Percentiles rank a stretch among this genome's conserved stretches.
These are phyloP conservation scores for Chrysina gloriosa DNA, from an alignment of 2,888 invertebrate genomes.

Conservation along the genomic window DNA sequence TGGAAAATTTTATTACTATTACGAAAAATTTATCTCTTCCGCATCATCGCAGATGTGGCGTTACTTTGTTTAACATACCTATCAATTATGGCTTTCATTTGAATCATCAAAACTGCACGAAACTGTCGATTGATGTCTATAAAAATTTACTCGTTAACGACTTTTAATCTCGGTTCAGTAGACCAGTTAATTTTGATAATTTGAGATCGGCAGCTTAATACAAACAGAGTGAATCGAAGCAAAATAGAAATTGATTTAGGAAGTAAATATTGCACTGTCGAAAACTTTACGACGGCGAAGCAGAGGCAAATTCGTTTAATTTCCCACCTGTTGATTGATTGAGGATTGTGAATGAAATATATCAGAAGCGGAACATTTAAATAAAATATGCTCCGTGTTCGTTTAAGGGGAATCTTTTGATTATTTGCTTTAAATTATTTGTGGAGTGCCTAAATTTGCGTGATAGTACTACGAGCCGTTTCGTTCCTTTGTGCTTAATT, in stretches of 20 bases:
- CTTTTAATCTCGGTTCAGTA: neutral
- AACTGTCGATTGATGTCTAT: conserved; percentile 10
- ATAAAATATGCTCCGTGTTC: neutral
- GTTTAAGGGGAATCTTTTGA: neutral
- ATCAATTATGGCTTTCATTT: conserved; percentile 13
- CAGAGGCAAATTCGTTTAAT: neutral
- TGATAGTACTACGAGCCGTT: too few relatives aligned
- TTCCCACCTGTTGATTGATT: neutral
- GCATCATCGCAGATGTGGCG: conserved; percentile 20
- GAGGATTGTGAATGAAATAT: neutral
- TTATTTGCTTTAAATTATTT: neutral
- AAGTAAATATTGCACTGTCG: neutral
- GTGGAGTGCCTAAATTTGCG: too few relatives aligned
- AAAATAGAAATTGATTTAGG: neutral
- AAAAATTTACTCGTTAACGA: conserved; percentile 7
- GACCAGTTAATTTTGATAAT: conserved; percentile 9
- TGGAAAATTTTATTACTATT: conserved; percentile 30
- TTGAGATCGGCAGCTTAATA: neutral
- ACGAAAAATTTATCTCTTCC: conserved; percentile 37
- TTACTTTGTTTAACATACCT: conserved; percentile 26
- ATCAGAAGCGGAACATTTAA: neutral
- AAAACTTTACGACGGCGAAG: neutral
- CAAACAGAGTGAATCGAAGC: neutral
- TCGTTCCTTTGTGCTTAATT: too few relatives aligned
- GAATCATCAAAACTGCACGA: conserved; percentile 14